Evolutionary conservation across 2,888 invertebrate genomes (phyloP), one percentile per base, ranked within the genome.

Genomic region (Schizotus pectinicornis): DNA sequence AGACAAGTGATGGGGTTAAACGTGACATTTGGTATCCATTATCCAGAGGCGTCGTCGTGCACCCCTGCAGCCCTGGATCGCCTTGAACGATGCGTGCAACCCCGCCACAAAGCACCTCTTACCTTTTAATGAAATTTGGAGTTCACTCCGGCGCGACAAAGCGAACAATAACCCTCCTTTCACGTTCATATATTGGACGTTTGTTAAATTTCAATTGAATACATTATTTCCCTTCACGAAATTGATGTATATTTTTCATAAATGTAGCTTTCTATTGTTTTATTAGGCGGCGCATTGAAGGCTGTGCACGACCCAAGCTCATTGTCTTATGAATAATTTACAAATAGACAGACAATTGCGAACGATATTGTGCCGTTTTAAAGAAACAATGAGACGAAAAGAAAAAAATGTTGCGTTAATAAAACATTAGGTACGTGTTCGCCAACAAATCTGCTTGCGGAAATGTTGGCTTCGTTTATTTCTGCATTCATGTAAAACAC

Each of bases 171-270:
- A 56, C 41, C 12, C 36, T 54, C 59, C 51, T 57, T 65, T 60
- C 64, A 65, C 65, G 64, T 66, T 63, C 48, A 59, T 60, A 54
- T 55, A 48, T 54, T 58, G 50, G 46, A 58, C 60, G 63, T 64
- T 61, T 60, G 61, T 66, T 61, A 64, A 66, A 66, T 64, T 66
- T 66, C 66, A 64, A 66, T 66, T 63, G 62, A 66, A 66, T 66
- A 64, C 66, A 64, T 64, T 66, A 63, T 68, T 67, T 62, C 65
- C 50, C 62, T 68, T 69, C 69, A 69, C 69, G 69, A 69, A 69
- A 64, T 63, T 69, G 69, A 67, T 69, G 69, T 68, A 65, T 62
- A 68, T 67, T 69, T 69, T 69, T 69, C 68, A 67, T 63, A 67
- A 63, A 65, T 65, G 66, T 63, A 65, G 64, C 63, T 67, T 56